These are phyloP conservation scores for Quadriops clusia DNA, from an alignment of 2,888 invertebrate species.

Conservation along the genomic window DNA sequence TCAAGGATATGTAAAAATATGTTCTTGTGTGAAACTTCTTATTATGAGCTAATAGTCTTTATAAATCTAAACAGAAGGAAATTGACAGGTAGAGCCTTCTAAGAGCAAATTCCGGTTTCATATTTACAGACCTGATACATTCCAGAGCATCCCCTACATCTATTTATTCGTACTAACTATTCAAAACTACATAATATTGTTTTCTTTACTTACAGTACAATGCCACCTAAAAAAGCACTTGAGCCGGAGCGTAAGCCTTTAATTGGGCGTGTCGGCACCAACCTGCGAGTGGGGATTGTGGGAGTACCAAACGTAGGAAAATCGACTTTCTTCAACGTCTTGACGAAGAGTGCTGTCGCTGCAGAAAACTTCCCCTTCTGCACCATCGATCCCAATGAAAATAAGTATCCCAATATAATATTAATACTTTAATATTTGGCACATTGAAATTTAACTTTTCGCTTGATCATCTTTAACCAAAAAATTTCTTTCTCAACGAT, in stretches of 20 bases:
- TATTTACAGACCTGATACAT: too few species aligned
- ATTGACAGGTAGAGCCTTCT: too few species aligned
- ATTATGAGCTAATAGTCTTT: too few species aligned
- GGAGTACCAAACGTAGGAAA: conserved; percentile 98
- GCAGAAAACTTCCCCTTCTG: conserved; percentile 99
- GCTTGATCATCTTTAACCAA: too few species aligned
- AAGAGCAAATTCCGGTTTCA: too few species aligned
- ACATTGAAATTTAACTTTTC: too few species aligned
- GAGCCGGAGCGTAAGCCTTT: conserved; percentile 81
- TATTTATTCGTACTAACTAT: conserved; percentile 2
- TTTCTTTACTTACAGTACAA: conserved; percentile 25
- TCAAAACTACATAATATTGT: neutral
- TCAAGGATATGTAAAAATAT: too few species aligned
- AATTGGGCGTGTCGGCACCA: conserved; percentile 91
- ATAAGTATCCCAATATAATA: conserved; percentile 61
- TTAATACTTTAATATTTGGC: too few species aligned
- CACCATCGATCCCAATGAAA: conserved; percentile 99
- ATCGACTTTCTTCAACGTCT: conserved; percentile 98
- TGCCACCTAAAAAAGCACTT: conserved; percentile 84
- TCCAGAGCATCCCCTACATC: neutral
- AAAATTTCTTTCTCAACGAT: too few species aligned
- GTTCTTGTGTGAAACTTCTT: too few species aligned
- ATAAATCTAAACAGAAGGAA: too few species aligned
- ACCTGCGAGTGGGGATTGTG: conserved; percentile 91
- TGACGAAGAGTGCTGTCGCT: conserved; percentile 93